Base-by-base conservation (phyloP, 2,888 invertebrate species). In the Chloromyia formosa region DNA sequence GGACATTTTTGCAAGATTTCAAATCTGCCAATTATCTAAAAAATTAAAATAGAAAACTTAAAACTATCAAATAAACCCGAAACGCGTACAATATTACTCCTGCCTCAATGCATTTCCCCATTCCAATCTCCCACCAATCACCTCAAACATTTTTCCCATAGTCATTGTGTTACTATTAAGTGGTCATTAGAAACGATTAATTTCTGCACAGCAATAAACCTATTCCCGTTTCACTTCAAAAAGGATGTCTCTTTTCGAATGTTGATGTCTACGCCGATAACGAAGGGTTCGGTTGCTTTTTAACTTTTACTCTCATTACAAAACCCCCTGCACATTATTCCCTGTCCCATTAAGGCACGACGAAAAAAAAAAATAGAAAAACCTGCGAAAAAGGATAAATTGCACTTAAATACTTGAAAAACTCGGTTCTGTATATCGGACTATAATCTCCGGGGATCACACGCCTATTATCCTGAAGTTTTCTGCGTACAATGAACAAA, bases 171-270 rank as follows among this genome's bases (percentile, higher is more conserved):
- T 78, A 76, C 75, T 60, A 77, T 79, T 79, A 79, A 79, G 78
- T 78, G 76, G 62, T 77, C 76, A 79, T 79, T 79, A 79, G 78
- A 77, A 76, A 75, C 78, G 79, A 79, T 79, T 79, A 79, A 74
- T 73, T 58, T 75, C 61, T 54, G 75, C 49, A n/a, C n/a, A 77
- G 62, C 56, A 73, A 42, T 73, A n/a, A n/a, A n/a, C n/a, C n/a
- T n/a, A n/a, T n/a, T n/a, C n/a, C n/a, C n/a, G n/a, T n/a, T n/a
- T n/a, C n/a, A n/a, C n/a, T 56, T 62, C 74, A 54, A 69, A 69
- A 23, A 22, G 14, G 23, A 58, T 42, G 20, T 56, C 58, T 56
- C 58, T 7, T 35, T 35, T 35, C 27, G 27, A 7, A 2, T 35
- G 27, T 35, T 35, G 27, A 35, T 35, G 27, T 35, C 23, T 20